A percentile compares a stretch with the other conserved stretches of the same genome.
Conservation (phyloP, 2,797 vertebrate genomes). For the Botia kubotai region DNA sequence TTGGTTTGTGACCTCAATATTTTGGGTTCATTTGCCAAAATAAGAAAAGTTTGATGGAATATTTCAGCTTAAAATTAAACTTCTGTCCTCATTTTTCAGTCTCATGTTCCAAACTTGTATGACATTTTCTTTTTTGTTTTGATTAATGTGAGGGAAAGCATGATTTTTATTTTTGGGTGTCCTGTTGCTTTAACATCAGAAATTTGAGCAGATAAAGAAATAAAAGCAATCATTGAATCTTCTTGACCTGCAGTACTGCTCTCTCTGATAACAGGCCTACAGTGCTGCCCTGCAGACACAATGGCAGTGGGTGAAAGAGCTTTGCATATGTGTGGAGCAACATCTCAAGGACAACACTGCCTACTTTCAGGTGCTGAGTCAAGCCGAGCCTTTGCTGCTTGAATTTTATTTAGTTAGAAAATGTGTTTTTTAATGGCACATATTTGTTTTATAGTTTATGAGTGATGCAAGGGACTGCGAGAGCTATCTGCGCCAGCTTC, state of each 20-base stretch:
- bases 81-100: too few relatives aligned
- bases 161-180: too few relatives aligned
- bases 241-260: neutral
- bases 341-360: slow-evolving; percentile 92
- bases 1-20: too few relatives aligned
- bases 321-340: slow-evolving; percentile 93
- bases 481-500: slow-evolving; percentile 89
- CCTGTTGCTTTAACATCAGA: neutral
- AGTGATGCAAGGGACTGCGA: slow-evolving; percentile 90
- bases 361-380: slow-evolving; percentile 89
- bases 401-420: neutral
- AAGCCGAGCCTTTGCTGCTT: neutral
- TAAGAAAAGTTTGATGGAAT: too few relatives aligned
- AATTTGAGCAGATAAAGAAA: neutral
- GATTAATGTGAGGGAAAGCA: too few relatives aligned
- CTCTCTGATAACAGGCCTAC: slow-evolving; percentile 83
- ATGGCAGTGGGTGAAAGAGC: slow-evolving; percentile 95
- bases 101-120: too few relatives aligned
- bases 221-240: neutral
- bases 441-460: slow-evolving; percentile 82
- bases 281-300: slow-evolving; percentile 94
- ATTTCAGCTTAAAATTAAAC: too few relatives aligned
- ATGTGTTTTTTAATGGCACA: neutral
- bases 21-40: too few relatives aligned
- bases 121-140: too few relatives aligned